Percentiles rank a stretch among this genome's conserved stretches.
These are phyloP conservation scores for Solea senegalensis DNA, from an alignment of 2,113 vertebrate species.

Conservation along the genomic window DNA sequence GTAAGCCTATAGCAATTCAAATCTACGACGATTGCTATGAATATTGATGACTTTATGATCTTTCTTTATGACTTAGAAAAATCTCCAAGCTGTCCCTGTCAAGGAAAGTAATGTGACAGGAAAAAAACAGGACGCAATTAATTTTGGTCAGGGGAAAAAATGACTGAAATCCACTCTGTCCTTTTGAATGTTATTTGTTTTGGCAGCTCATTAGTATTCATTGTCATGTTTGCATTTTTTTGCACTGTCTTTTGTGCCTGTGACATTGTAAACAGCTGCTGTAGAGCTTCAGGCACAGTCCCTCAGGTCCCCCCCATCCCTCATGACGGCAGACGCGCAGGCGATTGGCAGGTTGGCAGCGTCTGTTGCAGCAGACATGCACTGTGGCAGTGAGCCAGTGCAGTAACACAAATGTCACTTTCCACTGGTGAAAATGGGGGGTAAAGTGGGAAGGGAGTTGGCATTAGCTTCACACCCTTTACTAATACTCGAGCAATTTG, in stretches of 20 bases:
- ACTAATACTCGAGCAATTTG: slow-evolving; percentile 61
- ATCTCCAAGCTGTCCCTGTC: slow-evolving; percentile 32
- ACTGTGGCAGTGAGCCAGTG: slow-evolving; percentile 68
- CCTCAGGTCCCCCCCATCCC: slow-evolving; percentile 70
- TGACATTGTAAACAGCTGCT: slow-evolving; percentile 83
- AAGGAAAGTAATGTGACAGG: background rate
- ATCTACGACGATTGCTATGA: slow-evolving; percentile 89
- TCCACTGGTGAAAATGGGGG: slow-evolving; percentile 55
- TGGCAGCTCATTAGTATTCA: slow-evolving; percentile 78
- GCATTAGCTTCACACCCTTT: slow-evolving; percentile 65
- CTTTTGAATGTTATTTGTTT: slow-evolving; percentile 75
- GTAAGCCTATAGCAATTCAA: slow-evolving; percentile 83
- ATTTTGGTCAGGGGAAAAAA: slow-evolving; percentile 30
- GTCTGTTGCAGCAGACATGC: slow-evolving; percentile 65
- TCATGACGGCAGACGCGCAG: slow-evolving; percentile 54
- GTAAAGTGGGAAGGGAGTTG: slow-evolving; percentile 59
- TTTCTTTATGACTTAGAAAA: slow-evolving; percentile 13
- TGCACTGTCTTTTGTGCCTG: slow-evolving; percentile 65
- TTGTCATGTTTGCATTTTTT: slow-evolving; percentile 75
- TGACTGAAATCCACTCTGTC: slow-evolving; percentile 62
- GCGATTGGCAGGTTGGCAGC: slow-evolving; percentile 81
- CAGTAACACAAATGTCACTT: slow-evolving; percentile 58
- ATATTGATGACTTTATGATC: slow-evolving; percentile 80
- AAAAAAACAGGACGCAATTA: slow-evolving; percentile 12
- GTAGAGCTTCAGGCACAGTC: slow-evolving; percentile 77